Conservation (phyloP, 2,113 vertebrate species). For the Sinocyclocheilus grahami region DNA sequence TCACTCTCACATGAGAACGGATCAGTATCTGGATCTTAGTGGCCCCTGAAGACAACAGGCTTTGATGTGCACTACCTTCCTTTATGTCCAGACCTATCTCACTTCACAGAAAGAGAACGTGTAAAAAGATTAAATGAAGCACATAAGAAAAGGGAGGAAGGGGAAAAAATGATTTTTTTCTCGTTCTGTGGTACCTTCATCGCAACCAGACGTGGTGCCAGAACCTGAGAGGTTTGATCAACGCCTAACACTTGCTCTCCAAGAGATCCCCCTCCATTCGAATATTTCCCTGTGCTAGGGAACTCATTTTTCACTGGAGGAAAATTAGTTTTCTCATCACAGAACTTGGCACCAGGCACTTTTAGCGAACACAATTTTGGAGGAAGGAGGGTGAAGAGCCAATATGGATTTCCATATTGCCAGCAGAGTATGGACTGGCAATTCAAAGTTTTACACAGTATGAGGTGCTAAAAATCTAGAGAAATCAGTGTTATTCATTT, state of each 20-base stretch:
- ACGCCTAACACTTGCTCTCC: neutral
- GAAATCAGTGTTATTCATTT: neutral
- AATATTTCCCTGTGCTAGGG: conserved; percentile 19
- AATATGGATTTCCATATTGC: conserved; percentile 26
- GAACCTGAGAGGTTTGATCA: conserved; percentile 42
- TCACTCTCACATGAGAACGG: conserved; percentile 35
- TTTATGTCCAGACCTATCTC: conserved; percentile 47
- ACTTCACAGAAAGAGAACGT: conserved; percentile 22
- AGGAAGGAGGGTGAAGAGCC: neutral
- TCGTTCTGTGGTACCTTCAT: conserved; percentile 48
- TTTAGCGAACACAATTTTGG: conserved; percentile 18
- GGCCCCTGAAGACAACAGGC: conserved; percentile 41
- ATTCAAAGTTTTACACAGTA: conserved; percentile 1
- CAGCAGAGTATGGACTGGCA: conserved; percentile 9
- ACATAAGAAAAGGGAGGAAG: conserved; percentile 24
- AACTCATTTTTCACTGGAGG: conserved; percentile 29
- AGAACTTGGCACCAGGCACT: conserved; percentile 22
- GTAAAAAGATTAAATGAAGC: conserved; percentile 37
- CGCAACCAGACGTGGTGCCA: neutral
- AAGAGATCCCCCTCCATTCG: neutral
- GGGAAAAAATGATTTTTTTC: neutral
- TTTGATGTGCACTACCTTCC: conserved; percentile 55
- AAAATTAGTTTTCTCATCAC: conserved; percentile 40
- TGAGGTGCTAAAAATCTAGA: neutral
- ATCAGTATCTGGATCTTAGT: conserved; percentile 37